Evolutionary conservation across 2,113 vertebrate species (phyloP), one percentile per base, ranked within the genome.

Genomic region (Xenotilapia longispinis): DNA sequence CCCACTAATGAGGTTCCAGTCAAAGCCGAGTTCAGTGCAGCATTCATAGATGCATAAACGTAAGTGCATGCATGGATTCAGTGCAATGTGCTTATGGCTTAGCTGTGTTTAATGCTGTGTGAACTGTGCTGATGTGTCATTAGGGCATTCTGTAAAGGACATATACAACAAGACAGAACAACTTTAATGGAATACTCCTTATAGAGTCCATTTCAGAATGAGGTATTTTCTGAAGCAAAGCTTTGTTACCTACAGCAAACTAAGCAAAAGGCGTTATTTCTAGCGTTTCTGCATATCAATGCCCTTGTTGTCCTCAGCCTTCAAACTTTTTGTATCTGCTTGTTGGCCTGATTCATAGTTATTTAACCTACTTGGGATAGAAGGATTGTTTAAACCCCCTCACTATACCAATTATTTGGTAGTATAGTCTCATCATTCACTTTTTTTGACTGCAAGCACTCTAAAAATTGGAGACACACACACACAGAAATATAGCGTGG

Each of bases 91-190:
- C 73, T 82, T 75, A 68, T 36, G 85, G 42, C 78, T 55, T 42
- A 38, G 78, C 83, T 92, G 84, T 87, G 90, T 89, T 92, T 93
- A 93, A 94, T 94, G 92, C 89, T 83, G 84, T 93, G 93, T 95
- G 91, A 94, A 91, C 88, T 49, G 79, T 91, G 93, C 93, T 94
- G 93, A 94, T 91, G 82, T 87, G 89, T 87, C 90, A 84, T 93
- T 81, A 87, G 84, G 10, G 38, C 70, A 81, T 57, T 88, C 38
- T 84, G 42, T 83, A 91, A 87, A 89, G 82, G 87, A 78, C 38
- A 2, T 15, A 55, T 51, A 83, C 80, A 83, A 85, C 51, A 51
- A 88, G 58, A 65, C 13, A 23, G 51, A 85, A 53, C 55, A 51
- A 45, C 51, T 65, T 82, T 42, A 63, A 40, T 75, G 55, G 19